phyloP scores from a whole-genome alignment of 2,113 vertebrate genomes.

The Mionectes macconnelli region DNA sequence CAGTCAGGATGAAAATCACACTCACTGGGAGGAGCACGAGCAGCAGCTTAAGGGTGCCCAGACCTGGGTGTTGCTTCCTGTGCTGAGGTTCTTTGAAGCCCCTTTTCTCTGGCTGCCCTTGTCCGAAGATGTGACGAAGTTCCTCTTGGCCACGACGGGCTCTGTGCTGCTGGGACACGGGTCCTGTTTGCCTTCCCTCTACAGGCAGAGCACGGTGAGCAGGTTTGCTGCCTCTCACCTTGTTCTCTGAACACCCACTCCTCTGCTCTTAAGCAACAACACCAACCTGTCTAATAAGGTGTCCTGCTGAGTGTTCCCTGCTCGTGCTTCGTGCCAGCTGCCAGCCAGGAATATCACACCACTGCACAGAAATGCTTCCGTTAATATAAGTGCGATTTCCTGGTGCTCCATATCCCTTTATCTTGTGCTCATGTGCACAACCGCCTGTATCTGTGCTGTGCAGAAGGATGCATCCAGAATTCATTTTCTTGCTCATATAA shows the following conservation, averaged over 20 bases:
- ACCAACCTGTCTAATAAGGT: neutral
- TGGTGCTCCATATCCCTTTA: conserved; percentile 3
- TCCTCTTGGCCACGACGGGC: rapidly evolving
- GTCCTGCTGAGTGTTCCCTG: neutral
- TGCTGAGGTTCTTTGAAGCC: neutral
- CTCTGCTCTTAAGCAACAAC: neutral
- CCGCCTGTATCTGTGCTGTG: conserved; percentile 7
- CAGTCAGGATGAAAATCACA: neutral
- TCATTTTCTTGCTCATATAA: conserved; percentile 1
- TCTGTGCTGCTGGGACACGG: rapidly evolving
- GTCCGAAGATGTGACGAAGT: neutral
- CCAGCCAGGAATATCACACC: neutral
- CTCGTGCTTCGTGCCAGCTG: neutral
- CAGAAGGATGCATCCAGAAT: conserved; percentile 13
- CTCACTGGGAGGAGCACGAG: neutral
- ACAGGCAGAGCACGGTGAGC: rapidly evolving
- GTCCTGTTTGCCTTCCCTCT: neutral
- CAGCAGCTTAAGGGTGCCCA: neutral
- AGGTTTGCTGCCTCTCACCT: neutral
- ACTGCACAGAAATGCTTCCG: neutral
- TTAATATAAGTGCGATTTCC: neutral
- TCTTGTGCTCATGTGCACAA: neutral
- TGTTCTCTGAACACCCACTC: neutral
- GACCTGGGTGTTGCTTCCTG: neutral
- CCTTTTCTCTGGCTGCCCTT: neutral